phyloP scores from a whole-genome alignment of 1,140 invertebrate species.

The Neocloeon triangulifer region DNA sequence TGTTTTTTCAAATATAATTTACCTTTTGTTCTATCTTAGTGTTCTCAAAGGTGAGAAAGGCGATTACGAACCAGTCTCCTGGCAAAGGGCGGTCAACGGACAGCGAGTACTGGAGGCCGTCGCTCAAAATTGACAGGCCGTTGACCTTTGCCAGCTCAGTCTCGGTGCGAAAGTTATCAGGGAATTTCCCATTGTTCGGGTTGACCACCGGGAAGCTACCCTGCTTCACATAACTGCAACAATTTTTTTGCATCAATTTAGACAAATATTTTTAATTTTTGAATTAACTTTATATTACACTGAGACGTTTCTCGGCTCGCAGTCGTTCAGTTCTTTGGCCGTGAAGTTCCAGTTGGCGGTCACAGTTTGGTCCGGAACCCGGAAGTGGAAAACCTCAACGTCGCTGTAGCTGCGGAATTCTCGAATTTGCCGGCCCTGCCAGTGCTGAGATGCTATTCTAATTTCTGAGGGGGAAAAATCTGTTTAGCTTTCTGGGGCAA shows the following conservation, averaged over 20 bases:
- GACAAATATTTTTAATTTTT: too few species aligned
- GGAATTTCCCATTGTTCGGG: constrained; percentile 46
- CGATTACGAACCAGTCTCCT: constrained; percentile 57
- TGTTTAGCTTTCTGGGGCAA: too few species aligned
- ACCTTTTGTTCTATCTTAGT: constrained; percentile 29
- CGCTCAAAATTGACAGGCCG: constrained; percentile 22
- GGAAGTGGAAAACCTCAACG: constrained; percentile 19
- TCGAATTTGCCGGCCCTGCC: too few species aligned
- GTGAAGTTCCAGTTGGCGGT: constrained; percentile 18
- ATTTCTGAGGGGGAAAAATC: too few species aligned
- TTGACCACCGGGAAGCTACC: constrained; percentile 54
- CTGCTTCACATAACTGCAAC: constrained; percentile 28
- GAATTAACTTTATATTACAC: too few species aligned
- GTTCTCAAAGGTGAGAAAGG: constrained; percentile 40
- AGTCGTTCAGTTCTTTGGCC: constrained; percentile 21
- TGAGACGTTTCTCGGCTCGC: constrained; percentile 28
- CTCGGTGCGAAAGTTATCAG: constrained; percentile 27
- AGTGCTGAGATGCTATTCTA: too few species aligned
- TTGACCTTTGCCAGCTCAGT: constrained; percentile 15
- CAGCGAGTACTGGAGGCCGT: constrained; percentile 23
- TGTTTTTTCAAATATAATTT: constrained; percentile 4
- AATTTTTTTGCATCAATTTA: background rate
- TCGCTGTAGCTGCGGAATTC: constrained; percentile 19
- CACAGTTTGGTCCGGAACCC: constrained; percentile 16
- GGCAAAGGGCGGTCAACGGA: constrained; percentile 35